phyloP scores from a whole-genome alignment of 2,797 vertebrate species.

The Sebastes glaucus region DNA sequence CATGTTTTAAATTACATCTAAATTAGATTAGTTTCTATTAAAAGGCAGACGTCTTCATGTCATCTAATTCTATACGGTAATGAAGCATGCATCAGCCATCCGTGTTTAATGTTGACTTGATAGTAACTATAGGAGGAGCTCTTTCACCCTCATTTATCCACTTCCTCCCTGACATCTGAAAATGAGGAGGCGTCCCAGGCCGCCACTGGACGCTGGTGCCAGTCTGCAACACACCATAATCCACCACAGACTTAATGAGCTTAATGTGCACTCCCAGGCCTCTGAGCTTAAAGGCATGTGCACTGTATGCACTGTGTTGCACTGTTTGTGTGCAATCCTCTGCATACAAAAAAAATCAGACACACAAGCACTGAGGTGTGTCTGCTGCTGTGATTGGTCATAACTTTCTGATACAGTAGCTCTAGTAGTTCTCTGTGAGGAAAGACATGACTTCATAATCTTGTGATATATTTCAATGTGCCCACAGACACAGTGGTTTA shows the following conservation, averaged over 20 bases:
- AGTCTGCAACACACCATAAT: constrained; percentile 72
- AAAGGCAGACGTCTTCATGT: neutral
- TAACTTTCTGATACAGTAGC: constrained; percentile 1
- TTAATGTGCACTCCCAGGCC: constrained; percentile 79
- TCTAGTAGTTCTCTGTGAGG: neutral
- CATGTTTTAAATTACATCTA: neutral
- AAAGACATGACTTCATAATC: constrained; percentile 1
- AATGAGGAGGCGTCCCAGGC: constrained; percentile 56
- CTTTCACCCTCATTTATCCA: constrained; percentile 27
- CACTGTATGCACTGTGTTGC: constrained; percentile 34
- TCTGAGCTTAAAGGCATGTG: constrained; percentile 70
- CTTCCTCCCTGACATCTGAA: constrained; percentile 45
- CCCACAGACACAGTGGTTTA: constrained; percentile 29
- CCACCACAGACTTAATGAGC: constrained; percentile 76
- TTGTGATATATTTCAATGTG: constrained; percentile 6
- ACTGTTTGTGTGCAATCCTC: neutral
- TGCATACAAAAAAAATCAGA: neutral
- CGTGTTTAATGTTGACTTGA: constrained; percentile 3
- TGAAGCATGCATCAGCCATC: neutral
- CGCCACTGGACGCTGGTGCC: constrained; percentile 54
- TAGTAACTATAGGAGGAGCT: constrained; percentile 5
- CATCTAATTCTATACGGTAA: neutral
- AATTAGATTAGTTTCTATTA: neutral
- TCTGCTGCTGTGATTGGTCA: constrained; percentile 1
- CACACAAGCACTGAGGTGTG: constrained; percentile 11